Base-by-base conservation (phyloP, 2,888 invertebrate species). In the Chymomyza fuscimana region DNA sequence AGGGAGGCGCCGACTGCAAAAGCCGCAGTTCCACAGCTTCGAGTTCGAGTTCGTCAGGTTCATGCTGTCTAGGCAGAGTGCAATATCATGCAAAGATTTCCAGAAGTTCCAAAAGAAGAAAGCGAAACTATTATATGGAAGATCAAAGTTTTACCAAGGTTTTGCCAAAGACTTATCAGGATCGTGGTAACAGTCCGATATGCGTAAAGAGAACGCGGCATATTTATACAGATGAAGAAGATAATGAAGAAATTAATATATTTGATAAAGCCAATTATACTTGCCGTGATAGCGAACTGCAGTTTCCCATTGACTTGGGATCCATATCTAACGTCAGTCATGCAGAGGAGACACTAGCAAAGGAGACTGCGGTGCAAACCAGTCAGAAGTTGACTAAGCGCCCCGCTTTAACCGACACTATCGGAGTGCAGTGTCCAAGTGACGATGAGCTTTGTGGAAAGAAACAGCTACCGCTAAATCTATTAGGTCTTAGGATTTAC, bases 111-210 rank as follows among this genome's bases (percentile, higher is more conserved):
- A 32, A 32, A 32, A 32, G 32, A 5, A 32, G 4, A 32, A 32
- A 9, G 4, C 32, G 32, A 2, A 32, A 5, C 3, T 25, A 25
- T 32, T 32, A 32, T 32, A 9, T 5, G 32, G 9, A 32, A 32
- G 32, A 32, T 4, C 12, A 2, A 46, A 46, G 4, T 1, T 0
- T 12, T 46, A 4, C 6, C 12, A 54, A 19, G 22, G 16, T n/a
- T 1, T 10, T 19, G 16, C 10, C 54, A 7, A 58, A 16, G 16
- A 72, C 54, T 10, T 83, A 64, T 68, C 64, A 72, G 52, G 82
- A 83, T 78, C 80, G 87, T 15, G 83, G 63, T 19, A 75, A 69
- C 59, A 86, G 87, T 62, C 87, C 87, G 36, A 86, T 86, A 52
- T 67, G 71, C 32, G 46, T 82, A 15, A 60, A 59, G 25, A 67